Percentiles rank a stretch among this genome's conserved stretches.
These are phyloP conservation scores for Schizothorax lantsangensis DNA, from an alignment of 2,797 vertebrate genomes.

Conservation along the genomic window DNA sequence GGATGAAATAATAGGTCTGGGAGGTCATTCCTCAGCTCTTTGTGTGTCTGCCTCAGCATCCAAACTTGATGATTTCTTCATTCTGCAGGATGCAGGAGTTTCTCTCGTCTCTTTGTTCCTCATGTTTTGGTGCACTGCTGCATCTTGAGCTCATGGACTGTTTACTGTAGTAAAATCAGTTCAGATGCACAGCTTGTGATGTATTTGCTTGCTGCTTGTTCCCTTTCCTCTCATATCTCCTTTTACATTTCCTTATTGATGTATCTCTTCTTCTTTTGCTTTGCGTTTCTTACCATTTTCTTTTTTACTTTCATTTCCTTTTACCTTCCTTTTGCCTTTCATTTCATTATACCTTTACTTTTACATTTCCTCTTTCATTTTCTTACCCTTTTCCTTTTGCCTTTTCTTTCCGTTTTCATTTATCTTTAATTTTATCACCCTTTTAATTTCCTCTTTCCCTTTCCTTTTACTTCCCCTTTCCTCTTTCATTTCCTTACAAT, in stretches of 20 bases:
- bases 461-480: background rate
- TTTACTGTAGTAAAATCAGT: constrained; percentile 9
- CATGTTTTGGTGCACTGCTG: constrained; percentile 1
- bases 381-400: background rate
- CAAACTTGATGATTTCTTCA: constrained; percentile 29
- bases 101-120: background rate
- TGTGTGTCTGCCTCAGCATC: constrained; percentile 22
- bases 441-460: background rate
- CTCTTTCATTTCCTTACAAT: background rate
- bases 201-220: background rate
- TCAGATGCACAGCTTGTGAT: background rate
- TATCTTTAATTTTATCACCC: too few relatives aligned
- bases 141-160: background rate
- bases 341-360: background rate
- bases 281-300: background rate
- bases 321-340: background rate
- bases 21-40: constrained; percentile 11
- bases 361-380: background rate
- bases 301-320: background rate
- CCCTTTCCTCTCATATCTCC: background rate
- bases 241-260: background rate
- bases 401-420: background rate
- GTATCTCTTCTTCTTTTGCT: background rate
- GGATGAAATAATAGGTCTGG: constrained; percentile 1
- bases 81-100: constrained; percentile 18